These are phyloP conservation scores for Scaeva pyrastri DNA, from an alignment of 2,888 invertebrate genomes.

Conservation along the genomic window DNA sequence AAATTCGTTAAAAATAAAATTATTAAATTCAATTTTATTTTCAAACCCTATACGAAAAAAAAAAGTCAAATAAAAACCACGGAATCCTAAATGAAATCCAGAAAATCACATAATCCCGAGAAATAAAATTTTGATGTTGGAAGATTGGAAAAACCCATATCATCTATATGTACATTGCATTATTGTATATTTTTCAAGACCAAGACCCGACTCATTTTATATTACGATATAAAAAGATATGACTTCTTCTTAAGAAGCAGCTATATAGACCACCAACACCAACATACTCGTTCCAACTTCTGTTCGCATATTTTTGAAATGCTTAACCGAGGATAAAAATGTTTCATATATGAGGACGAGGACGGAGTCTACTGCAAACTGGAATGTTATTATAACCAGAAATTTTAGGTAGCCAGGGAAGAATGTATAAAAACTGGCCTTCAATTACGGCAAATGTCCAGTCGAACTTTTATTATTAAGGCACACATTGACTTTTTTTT, in stretches of 20 bases:
- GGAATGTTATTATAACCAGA: not conserved
- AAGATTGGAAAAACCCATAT: constrained; percentile 7
- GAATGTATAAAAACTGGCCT: constrained; percentile 1
- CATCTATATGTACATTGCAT: not conserved
- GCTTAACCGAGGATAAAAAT: not conserved
- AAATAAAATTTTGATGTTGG: constrained; percentile 18
- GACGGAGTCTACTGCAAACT: not conserved
- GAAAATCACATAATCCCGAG: constrained; percentile 7
- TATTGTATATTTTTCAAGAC: not conserved
- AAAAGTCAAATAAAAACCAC: not conserved
- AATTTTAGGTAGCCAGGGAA: not conserved
- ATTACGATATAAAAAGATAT: constrained; percentile 12
- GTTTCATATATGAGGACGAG: constrained; percentile 4
- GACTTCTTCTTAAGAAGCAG: constrained; percentile 2
- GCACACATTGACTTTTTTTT: constrained; percentile 14
- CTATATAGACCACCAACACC: too few species aligned
- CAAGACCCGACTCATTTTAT: not conserved
- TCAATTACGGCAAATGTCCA: constrained; percentile 24
- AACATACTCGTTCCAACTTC: not conserved
- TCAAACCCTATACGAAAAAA: not conserved
- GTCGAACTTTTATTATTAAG: constrained; percentile 19
- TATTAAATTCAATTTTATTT: not conserved
- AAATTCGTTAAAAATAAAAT: not conserved
- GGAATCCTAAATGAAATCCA: not conserved
- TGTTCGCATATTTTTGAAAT: not conserved